Base-by-base conservation (phyloP, 2,888 invertebrate genomes). In the Cinara cedri region DNA sequence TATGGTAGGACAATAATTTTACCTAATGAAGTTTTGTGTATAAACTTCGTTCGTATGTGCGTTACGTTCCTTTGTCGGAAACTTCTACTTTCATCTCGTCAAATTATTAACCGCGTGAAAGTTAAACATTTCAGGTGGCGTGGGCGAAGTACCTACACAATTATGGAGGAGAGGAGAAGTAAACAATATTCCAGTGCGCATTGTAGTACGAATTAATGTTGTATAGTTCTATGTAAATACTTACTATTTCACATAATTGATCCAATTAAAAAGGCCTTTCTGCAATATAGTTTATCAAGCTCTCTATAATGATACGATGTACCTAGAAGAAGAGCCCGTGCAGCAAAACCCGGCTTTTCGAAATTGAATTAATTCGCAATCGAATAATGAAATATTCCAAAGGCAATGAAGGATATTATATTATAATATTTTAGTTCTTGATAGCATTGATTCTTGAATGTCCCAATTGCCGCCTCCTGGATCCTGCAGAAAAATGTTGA, bases 251-350 rank as follows among this genome's bases (percentile, higher is more conserved):
- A 57, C 34, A 34, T 6, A 57, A n/a, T 44, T 72, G 16, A 57
- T 72, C 44, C 24, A 46, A 72, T 72, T 72, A 72, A 57, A 57
- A 57, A 72, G 44, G 57, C 6, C 71, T 71, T 71, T 57, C 71
- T 44, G 55, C 11, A 21, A 6, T 54, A 13, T 70, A 57, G 57
- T 57, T 57, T 44, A 57, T 72, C 44, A 57, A 72, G 44, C 13
- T 72, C 55, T 16, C n/a, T 57, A 4, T 44, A 21, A 19, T 14
- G 16, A 24, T 21, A 13, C 63, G 21, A 42, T 42, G 71, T 34
- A 6, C 34, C 34, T n/a, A n/a, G 70, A 71, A 71, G 55, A 57
- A 71, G 42, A 57, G 57, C 55, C 21, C 3, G 44, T 3, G 44
- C 44, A 13, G 44, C 46, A 44, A n/a, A 57, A 72, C 57, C 42